These are phyloP conservation scores for Eulemur albifrons DNA, from an alignment of 2,797 vertebrate genomes.

Conservation along the genomic window DNA sequence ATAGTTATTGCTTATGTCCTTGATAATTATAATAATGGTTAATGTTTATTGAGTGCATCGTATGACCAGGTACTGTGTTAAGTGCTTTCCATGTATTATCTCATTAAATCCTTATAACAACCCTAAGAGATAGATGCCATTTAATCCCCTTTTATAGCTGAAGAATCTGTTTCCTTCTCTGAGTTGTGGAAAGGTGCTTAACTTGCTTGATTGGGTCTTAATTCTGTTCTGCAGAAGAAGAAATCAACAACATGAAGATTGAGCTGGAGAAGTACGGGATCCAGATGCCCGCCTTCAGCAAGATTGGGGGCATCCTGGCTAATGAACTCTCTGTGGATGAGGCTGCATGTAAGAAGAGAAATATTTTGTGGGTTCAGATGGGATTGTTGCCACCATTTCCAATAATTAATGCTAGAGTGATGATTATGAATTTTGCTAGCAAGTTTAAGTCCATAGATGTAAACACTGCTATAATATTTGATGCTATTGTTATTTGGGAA, in stretches of 20 bases:
- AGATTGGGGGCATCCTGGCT: constrained; percentile 98
- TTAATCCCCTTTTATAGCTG: background rate
- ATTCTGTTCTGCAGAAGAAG: constrained; percentile 90
- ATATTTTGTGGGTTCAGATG: background rate
- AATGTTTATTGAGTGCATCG: background rate
- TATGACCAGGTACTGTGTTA: background rate
- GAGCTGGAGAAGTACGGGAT: constrained; percentile 99
- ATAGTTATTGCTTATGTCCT: background rate
- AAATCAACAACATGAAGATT: constrained; percentile 98
- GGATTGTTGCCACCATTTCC: background rate
- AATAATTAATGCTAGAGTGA: background rate
- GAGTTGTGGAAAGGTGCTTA: background rate
- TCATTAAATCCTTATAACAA: background rate
- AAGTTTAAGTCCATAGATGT: background rate
- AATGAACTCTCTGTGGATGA: constrained; percentile 98
- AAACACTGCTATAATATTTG: background rate
- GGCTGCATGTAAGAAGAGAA: constrained; percentile 91
- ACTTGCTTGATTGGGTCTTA: background rate
- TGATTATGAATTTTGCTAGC: background rate
- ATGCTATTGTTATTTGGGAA: background rate
- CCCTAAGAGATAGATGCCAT: background rate
- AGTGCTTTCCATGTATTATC: background rate
- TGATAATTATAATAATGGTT: background rate
- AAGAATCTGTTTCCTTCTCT: background rate
- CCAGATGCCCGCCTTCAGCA: constrained; percentile 99